Base-by-base conservation (phyloP, 2,797 vertebrate species). In the Garrulus glandarius region DNA sequence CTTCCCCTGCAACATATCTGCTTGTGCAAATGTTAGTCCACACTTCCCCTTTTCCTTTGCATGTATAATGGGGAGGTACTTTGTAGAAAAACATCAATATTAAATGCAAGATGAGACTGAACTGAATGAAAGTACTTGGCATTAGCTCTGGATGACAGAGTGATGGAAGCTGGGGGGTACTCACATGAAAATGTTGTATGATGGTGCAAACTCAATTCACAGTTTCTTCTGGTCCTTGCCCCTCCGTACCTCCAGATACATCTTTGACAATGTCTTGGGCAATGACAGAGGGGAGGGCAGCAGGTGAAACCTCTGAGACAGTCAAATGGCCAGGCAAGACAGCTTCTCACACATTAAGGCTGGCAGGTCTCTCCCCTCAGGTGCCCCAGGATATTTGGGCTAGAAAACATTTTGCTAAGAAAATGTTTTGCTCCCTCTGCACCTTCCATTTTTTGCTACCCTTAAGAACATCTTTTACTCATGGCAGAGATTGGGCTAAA, bases 111-210 rank as follows among this genome's bases (percentile, higher is more conserved):
- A 26, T 44, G 39, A 74, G 29, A 86, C 67, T 8, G 32, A 36
- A n/a, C 34, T 23, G 46, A 70, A 46, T 21, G 14, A 70, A 80
- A 82, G 32, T 22, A 11, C 0, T 1, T 39, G 57, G 30, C 15
- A 8, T 61, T 47, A 79, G 17, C 61, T 85, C 53, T 75, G 37
- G 17, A 15, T 30, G 26, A 47, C 7, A 63, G 47, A 22, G 16
- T 53, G 76, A 8, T 21, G 19, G 59, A 59, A 41, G 6, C 0
- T 55, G 43, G 21, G 18, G 24, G 36, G 12, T 10, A 49, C 36
- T 22, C 74, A 39, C 2, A 1, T 19, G 57, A 50, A 70, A 70
- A 43, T 53, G 24, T 34, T 0, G 1, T 16, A 24, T 0, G 0
- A 26, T 65, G n/a, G 46, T 37, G 29, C 43, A 72, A 68, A 76